Base-by-base conservation (phyloP, 2,888 invertebrate species). In the Aphodius granarius region DNA sequence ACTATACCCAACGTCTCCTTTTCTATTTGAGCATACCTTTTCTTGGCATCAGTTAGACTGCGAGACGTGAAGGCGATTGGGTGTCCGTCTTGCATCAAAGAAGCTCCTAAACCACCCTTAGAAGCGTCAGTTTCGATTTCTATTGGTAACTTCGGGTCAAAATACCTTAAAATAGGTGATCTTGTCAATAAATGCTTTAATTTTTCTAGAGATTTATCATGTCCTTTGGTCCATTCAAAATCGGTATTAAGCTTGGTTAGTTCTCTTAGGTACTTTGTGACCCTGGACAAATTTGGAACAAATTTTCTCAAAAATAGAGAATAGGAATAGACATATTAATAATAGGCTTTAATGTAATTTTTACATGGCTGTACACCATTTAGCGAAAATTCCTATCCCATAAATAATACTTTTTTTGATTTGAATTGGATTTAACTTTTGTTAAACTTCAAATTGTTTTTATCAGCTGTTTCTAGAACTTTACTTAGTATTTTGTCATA, bases 11-110 rank as follows among this genome's bases (percentile, higher is more conserved):
- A 73, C 16, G 74, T 65, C 63, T 77, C 73, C 23, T 76, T 77
- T 65, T 77, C 68, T 1, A 77, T 75, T 22, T 75, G 77, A 2
- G 77, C 73, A 16, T 73, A 76, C 5, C 20, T 68, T 18, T 17
- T 68, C 15, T 6, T 18, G 2, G 68, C 6, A 18, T 73, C 83
- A 70, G 21, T 84, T 85, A 4, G 84, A 83, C 79, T 81, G 85
- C n/a, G 23, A 5, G 84, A 85, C 2, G 84, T 83, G 79, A 81
- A 86, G 13, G 82, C 82, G 13, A 85, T 80, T 17, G 84, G 84
- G 22, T 80, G 77, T 3, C 80, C 82, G 18, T 83, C 76, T 76
- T 87, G 86, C 9, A 86, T 17, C 9, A 86, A 23, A 71, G 80
- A 83, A 43, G 81, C 83, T 9, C 85, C 85, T 23, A 85, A 21